These are phyloP conservation scores for Albula glossodonta DNA, from an alignment of 2,113 vertebrate species.

Conservation along the genomic window DNA sequence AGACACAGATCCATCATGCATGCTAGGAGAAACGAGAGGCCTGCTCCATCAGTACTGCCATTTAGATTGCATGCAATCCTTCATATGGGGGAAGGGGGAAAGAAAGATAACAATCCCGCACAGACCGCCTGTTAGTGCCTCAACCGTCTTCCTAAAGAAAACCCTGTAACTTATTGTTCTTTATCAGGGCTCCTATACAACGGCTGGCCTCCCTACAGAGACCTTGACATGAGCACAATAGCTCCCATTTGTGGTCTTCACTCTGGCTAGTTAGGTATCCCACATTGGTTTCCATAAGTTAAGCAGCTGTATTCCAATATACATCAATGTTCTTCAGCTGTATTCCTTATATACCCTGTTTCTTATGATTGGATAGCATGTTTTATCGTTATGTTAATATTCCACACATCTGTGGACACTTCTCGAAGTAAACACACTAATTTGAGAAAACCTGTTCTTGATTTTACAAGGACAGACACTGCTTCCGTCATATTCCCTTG, in stretches of 20 bases:
- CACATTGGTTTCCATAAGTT: background rate
- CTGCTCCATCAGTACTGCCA: background rate
- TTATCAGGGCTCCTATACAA: background rate
- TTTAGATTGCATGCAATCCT: background rate
- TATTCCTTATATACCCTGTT: too few species aligned
- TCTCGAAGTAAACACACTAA: too few species aligned
- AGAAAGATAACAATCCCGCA: background rate
- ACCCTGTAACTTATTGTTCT: background rate
- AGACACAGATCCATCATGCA: slow-evolving; percentile 8
- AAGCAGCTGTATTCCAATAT: background rate
- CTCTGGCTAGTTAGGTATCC: background rate
- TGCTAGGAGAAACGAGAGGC: background rate
- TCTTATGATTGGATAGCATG: too few species aligned
- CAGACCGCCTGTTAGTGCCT: background rate
- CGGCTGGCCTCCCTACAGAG: background rate
- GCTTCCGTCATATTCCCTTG: too few species aligned
- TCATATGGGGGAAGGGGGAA: background rate
- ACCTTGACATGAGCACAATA: background rate
- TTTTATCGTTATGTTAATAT: too few species aligned
- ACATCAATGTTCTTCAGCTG: background rate
- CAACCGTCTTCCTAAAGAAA: background rate
- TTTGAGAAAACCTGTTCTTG: too few species aligned
- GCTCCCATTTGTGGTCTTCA: background rate
- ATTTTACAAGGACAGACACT: too few species aligned
- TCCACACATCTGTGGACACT: too few species aligned